Evolutionary conservation across 2,888 invertebrate genomes (phyloP).

Genomic region (Melanchra persicariae): DNA sequence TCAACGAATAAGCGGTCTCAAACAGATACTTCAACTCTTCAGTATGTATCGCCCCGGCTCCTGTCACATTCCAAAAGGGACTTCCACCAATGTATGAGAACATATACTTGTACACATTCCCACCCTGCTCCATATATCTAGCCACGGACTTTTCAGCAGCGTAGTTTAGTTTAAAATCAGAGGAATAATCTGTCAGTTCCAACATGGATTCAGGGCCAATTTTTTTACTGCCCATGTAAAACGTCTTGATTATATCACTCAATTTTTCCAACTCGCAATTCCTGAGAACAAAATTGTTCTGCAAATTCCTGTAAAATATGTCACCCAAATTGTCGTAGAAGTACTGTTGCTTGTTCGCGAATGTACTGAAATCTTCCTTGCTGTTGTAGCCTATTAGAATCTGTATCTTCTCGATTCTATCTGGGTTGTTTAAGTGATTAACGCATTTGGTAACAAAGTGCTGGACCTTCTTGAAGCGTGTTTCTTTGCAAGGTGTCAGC

Average conservation of each 20-base stretch:
- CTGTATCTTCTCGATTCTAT: slow-evolving; percentile 62
- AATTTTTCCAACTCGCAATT: slow-evolving; percentile 56
- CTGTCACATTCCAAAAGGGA: slow-evolving; percentile 64
- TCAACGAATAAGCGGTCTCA: slow-evolving; percentile 43
- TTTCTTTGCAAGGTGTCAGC: slow-evolving; percentile 73
- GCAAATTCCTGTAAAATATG: slow-evolving; percentile 44
- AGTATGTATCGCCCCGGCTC: slow-evolving; percentile 72
- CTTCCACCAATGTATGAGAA: slow-evolving; percentile 74
- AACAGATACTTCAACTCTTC: slow-evolving; percentile 74
- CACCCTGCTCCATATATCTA: slow-evolving; percentile 69
- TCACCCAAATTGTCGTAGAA: slow-evolving; percentile 54
- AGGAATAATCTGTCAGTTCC: slow-evolving; percentile 69
- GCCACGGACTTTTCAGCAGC: slow-evolving; percentile 73
- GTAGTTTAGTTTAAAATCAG: slow-evolving; percentile 70
- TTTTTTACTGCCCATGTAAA: slow-evolving; percentile 69
- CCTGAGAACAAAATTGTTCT: slow-evolving; percentile 30
- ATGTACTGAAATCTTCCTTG: slow-evolving; percentile 71
- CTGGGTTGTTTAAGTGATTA: slow-evolving; percentile 61
- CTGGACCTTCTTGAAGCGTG: slow-evolving; percentile 63
- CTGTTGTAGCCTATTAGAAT: slow-evolving; percentile 76
- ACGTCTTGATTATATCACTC: slow-evolving; percentile 61
- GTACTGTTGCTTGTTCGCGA: slow-evolving; percentile 59
- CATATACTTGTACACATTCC: slow-evolving; percentile 70
- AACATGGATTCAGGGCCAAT: slow-evolving; percentile 67
- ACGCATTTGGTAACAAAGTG: slow-evolving; percentile 68